Conservation (phyloP, 2,113 vertebrate genomes). For the Mobula hypostoma region DNA sequence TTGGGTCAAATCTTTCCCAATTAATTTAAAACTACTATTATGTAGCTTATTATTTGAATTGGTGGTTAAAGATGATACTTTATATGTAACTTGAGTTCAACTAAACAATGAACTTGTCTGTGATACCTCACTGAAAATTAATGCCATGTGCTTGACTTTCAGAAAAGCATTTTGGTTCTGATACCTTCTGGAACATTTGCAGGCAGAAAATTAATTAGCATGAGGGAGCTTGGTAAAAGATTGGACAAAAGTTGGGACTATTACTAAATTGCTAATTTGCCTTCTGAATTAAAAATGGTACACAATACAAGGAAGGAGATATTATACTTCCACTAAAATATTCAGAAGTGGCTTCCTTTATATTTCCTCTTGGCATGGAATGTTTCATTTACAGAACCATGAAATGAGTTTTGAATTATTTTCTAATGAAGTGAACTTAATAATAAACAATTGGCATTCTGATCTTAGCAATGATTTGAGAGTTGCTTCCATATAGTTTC, state of each 20-base stretch:
- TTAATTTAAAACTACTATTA: background rate
- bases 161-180: background rate
- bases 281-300: background rate
- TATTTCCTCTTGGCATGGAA: background rate
- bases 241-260: background rate
- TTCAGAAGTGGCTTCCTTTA: background rate
- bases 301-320: background rate
- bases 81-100: background rate
- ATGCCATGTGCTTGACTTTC: background rate
- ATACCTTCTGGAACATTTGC: background rate
- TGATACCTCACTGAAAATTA: background rate
- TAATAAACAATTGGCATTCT: background rate
- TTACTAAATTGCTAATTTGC: background rate
- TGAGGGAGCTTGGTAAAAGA: background rate
- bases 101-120: background rate
- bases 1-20: too few relatives aligned
- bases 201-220: background rate
- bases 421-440: background rate
- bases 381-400: background rate
- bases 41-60: background rate
- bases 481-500: too few relatives aligned
- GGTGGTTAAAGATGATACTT: background rate
- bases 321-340: background rate
- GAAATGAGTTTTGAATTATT: background rate
- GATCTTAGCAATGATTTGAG: too few relatives aligned